Evolutionary conservation across 2,888 invertebrate genomes (phyloP).

Genomic region (Apotomis capreana): DNA sequence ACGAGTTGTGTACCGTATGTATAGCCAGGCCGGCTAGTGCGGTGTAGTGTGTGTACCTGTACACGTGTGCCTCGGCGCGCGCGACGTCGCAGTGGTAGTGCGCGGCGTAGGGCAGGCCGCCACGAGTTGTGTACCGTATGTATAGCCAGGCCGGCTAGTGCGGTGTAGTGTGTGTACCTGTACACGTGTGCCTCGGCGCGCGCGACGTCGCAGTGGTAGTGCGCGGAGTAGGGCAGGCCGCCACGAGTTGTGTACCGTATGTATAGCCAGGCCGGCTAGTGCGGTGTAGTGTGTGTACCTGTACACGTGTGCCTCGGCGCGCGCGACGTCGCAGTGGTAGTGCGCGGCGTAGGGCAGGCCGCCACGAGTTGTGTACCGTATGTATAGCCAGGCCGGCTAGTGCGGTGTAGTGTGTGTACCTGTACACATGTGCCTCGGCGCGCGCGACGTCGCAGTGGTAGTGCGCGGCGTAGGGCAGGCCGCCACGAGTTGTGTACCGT

Average conservation of each 20-base stretch:
- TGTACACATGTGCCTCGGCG: constrained; percentile 9
- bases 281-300: not conserved
- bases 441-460: constrained; percentile 18
- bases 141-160: too few relatives aligned
- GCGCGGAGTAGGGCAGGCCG: too few relatives aligned
- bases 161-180: too few relatives aligned
- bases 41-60: not conserved
- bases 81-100: constrained; percentile 7
- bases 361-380: not conserved
- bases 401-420: not conserved
- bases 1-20: constrained; percentile 11
- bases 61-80: not conserved
- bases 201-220: too few relatives aligned
- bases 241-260: too few relatives aligned
- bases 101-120: constrained; percentile 11
- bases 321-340: constrained; percentile 12
- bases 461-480: constrained; percentile 25
- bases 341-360: constrained; percentile 14
- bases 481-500: not conserved
- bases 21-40: too few relatives aligned
- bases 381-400: too few relatives aligned
- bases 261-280: not conserved
- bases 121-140: not conserved
- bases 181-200: too few relatives aligned
- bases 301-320: constrained; percentile 10